phyloP scores from a whole-genome alignment of 2,888 invertebrate genomes.

The Ichneumon xanthorius region DNA sequence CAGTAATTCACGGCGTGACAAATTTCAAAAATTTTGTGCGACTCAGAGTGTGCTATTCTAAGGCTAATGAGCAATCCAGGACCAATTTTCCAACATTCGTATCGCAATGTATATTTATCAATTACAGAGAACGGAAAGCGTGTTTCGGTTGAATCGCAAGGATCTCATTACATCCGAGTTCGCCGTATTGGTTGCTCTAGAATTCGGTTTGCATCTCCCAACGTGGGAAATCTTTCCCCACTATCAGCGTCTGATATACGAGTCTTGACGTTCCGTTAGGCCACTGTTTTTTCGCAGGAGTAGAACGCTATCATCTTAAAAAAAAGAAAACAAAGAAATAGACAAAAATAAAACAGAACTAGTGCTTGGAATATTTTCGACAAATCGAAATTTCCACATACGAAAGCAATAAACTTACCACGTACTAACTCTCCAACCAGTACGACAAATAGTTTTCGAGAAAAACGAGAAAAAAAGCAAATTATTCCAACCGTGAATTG shows the following conservation, averaged over 20 bases:
- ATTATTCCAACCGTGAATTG: slow-evolving; percentile 34
- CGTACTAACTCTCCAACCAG: slow-evolving; percentile 15
- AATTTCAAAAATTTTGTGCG: neutral
- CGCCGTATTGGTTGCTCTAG: slow-evolving; percentile 96
- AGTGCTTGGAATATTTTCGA: neutral
- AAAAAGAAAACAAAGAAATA: slow-evolving; percentile 13
- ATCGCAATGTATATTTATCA: neutral
- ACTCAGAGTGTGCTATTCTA: neutral
- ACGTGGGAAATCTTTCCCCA: slow-evolving; percentile 97
- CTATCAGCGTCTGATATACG: slow-evolving; percentile 96
- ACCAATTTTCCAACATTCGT: neutral
- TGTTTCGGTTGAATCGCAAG: slow-evolving; percentile 95
- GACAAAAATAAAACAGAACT: slow-evolving; percentile 5
- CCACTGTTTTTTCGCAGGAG: slow-evolving; percentile 64
- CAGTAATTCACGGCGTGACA: neutral
- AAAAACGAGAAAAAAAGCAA: neutral
- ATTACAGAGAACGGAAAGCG: slow-evolving; percentile 93
- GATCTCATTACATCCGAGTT: slow-evolving; percentile 97
- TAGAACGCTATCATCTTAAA: slow-evolving; percentile 67
- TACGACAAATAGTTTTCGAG: slow-evolving; percentile 24
- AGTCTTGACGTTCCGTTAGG: slow-evolving; percentile 89
- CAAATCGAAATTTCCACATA: slow-evolving; percentile 3
- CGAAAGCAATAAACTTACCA: neutral
- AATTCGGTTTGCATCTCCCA: slow-evolving; percentile 97
- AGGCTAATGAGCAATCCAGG: neutral